Base-by-base conservation (phyloP, 30 jellyfish, hydroid and myxozoan species). In the Rhopilema esculentum region DNA sequence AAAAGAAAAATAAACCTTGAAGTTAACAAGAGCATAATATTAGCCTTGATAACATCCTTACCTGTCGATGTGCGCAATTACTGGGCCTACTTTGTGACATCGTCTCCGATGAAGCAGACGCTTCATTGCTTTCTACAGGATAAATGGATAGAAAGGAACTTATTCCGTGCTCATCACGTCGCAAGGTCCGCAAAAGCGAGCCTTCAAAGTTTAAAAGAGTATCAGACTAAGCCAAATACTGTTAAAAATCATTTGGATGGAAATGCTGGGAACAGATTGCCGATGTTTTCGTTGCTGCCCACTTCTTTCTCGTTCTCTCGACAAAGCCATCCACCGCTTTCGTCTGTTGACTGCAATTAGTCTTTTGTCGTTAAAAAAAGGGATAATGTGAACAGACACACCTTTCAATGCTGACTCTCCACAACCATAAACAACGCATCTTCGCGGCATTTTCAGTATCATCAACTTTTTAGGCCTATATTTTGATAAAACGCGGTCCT, bases 341-440 rank as follows among this genome's bases (percentile, higher is more conserved):
- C 51, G 49, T 48, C 84, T 73, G 49, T 73, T 31, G 48, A 30
- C 51, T 73, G 84, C 84, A 16, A 30, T 66, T 17, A 68, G 84
- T 18, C 84, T 33, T 18, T 73, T 66, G 51, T 73, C 84, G 49
- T 33, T 25, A 66, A 66, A 73, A 29, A 73, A 73, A 18, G 84
- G 84, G 26, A 73, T 73, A 21, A 66, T 73, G 27, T 73, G 84
- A 18, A 73, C 69, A 1, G 84, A 73, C 32, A 73, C 27, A 31
- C 84, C 84, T 31, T 40, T 73, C 51, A 30, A 66, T 66, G 70
- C 84, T 21, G 51, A 66, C 49, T 73, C 51, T 28, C 69, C 49
- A 73, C 84, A 73, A 49, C 84, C 84, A 51, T 73, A 73, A 17
- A 73, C 84, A 4, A 73, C 84, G 51, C 84, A 73, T 31, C 84